phyloP scores from a whole-genome alignment of 1,140 invertebrate genomes.

The Macrotrachela quadricornifera region DNA sequence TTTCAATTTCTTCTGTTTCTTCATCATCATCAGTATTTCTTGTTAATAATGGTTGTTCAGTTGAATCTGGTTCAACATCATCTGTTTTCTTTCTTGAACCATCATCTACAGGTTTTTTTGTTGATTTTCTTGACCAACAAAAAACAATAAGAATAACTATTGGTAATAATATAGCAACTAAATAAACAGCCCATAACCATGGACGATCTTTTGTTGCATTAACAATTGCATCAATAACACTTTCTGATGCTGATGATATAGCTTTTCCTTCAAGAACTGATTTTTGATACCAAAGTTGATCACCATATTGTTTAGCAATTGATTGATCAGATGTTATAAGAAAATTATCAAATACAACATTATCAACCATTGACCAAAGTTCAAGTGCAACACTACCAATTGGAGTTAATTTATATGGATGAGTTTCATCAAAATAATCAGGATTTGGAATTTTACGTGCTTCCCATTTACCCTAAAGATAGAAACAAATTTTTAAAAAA shows the following conservation, averaged over 20 bases:
- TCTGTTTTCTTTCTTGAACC: too few relatives aligned
- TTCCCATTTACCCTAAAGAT: constrained; percentile 60
- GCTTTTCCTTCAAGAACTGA: constrained; percentile 35
- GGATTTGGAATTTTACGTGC: constrained; percentile 66
- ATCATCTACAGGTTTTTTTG: too few relatives aligned
- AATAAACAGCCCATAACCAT: constrained; percentile 66
- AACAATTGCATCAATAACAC: constrained; percentile 51
- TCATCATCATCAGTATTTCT: too few relatives aligned
- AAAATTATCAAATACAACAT: constrained; percentile 68
- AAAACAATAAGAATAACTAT: constrained; percentile 52
- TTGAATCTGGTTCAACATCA: too few relatives aligned
- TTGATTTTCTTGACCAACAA: too few relatives aligned
- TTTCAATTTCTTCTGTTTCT: too few relatives aligned
- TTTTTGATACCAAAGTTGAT: constrained; percentile 63
- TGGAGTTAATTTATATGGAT: constrained; percentile 46
- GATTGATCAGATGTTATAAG: constrained; percentile 61
- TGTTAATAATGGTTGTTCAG: too few relatives aligned
- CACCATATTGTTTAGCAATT: constrained; percentile 55
- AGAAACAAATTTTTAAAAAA: neutral
- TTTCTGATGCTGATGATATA: constrained; percentile 40
- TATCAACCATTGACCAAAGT: constrained; percentile 87
- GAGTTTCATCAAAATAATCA: constrained; percentile 68
- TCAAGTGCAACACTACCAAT: constrained; percentile 67
- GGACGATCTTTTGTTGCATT: constrained; percentile 64
- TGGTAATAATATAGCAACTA: constrained; percentile 54